phyloP scores from a whole-genome alignment of 1,140 invertebrate species.

The Heliconius hewitsoni region DNA sequence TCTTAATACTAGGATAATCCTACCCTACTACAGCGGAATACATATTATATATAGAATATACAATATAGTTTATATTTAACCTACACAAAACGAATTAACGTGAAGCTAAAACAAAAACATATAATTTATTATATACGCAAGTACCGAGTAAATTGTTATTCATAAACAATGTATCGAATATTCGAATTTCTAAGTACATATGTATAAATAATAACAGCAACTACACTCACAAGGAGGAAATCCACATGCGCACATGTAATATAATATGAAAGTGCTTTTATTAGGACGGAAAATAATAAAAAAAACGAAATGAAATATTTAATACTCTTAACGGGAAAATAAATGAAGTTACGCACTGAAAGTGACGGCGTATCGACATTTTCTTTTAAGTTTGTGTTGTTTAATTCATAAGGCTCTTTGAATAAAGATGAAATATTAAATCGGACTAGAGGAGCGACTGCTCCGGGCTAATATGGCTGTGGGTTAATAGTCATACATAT shows the following conservation, averaged over 20 bases:
- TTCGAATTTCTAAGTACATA: not conserved
- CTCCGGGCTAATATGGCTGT: constrained; percentile 57
- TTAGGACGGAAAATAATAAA: not conserved
- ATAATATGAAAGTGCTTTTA: constrained; percentile 9
- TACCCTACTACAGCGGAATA: too few species aligned
- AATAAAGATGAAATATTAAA: constrained; percentile 80
- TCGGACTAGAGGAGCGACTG: constrained; percentile 54
- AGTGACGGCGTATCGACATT: constrained; percentile 50
- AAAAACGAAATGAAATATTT: constrained; percentile 10
- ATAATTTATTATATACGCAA: too few species aligned
- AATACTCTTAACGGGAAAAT: constrained; percentile 54
- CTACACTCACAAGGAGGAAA: not conserved
- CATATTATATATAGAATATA: too few species aligned
- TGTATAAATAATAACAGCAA: not conserved
- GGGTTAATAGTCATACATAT: constrained; percentile 75
- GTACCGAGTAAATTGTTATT: too few species aligned
- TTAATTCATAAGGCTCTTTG: constrained; percentile 76
- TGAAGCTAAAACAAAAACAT: too few species aligned
- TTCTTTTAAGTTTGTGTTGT: constrained; percentile 55
- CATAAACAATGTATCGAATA: too few species aligned
- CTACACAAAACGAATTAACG: too few species aligned
- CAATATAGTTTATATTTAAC: too few species aligned
- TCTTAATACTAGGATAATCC: too few species aligned
- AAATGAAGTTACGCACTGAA: constrained; percentile 60
- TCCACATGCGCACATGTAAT: not conserved